Conservation (phyloP, 35 echinoderm and acorn worm genomes). For the Holothuria glaberrima region DNA sequence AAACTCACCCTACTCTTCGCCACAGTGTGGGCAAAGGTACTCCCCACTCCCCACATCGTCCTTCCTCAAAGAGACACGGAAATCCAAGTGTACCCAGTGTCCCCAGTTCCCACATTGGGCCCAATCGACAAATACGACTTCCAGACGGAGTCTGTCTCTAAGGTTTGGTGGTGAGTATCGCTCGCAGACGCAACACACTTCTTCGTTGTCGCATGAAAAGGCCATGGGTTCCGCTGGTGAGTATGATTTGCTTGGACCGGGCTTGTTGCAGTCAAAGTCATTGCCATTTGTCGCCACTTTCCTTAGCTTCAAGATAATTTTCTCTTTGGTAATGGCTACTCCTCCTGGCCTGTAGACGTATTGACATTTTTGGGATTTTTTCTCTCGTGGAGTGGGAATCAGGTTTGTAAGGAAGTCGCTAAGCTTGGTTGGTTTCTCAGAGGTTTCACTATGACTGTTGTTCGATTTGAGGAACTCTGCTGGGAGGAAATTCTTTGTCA, state of each 20-base stretch:
- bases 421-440: background rate
- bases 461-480: constrained; percentile 1
- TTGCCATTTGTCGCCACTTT: constrained; percentile 6
- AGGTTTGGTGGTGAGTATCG: constrained; percentile 28
- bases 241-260: background rate
- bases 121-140: background rate
- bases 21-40: constrained; percentile 24
- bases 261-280: background rate
- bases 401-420: background rate
- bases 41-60: background rate
- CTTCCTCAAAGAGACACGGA: constrained; percentile 7
- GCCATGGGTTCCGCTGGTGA: too few species aligned
- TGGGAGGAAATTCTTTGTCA: constrained; percentile 5
- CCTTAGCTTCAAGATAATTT: constrained; percentile 24
- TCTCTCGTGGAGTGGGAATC: background rate
- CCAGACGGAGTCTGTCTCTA: background rate
- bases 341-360: background rate
- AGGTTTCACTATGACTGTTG: background rate
- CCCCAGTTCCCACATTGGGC: background rate
- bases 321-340: constrained; percentile 39
- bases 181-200: background rate
- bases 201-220: background rate
- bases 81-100: constrained; percentile 30
- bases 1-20: constrained; percentile 23
- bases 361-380: background rate